Conservation (phyloP, 2,797 vertebrate genomes). For the Carapus acus region DNA sequence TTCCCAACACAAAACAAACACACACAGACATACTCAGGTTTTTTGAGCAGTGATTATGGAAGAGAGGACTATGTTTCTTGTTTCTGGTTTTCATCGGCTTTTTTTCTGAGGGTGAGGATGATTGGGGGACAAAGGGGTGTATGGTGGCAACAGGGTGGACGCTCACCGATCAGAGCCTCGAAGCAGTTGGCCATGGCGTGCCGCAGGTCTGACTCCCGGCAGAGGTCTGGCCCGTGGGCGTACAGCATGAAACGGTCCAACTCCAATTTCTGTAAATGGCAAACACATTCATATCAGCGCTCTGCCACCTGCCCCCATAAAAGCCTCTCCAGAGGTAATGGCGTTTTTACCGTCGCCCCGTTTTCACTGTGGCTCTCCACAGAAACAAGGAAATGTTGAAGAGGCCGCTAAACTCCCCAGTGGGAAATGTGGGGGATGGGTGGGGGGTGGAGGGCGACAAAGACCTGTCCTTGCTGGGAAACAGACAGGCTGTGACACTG, state of each 20-base stretch:
- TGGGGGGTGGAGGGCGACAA: conserved; percentile 24
- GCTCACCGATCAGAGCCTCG: conserved; percentile 93
- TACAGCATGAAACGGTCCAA: conserved; percentile 98
- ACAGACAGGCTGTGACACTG: conserved; percentile 51
- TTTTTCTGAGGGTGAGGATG: no score
- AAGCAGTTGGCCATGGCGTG: conserved; percentile 99
- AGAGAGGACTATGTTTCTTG: no score
- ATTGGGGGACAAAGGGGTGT: no score
- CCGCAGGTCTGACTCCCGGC: conserved; percentile 93
- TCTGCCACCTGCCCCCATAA: conserved; percentile 19
- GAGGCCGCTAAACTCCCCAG: conserved; percentile 11
- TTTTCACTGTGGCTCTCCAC: conserved; percentile 31
- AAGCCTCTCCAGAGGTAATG: conserved; percentile 46
- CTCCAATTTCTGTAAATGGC: conserved; percentile 85
- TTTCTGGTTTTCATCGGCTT: no score
- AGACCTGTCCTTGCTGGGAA: conserved; percentile 53
- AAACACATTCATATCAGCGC: conserved; percentile 30
- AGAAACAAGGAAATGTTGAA: conserved; percentile 20
- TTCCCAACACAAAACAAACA: no score
- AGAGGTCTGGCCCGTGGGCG: conserved; percentile 95
- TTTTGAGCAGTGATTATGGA: no score
- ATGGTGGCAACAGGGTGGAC: conserved; percentile 4
- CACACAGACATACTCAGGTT: no score
- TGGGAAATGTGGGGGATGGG: conserved; percentile 35
- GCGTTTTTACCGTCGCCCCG: conserved; percentile 12